phyloP scores from a whole-genome alignment of 2,113 vertebrate species.

The Antechinus flavipes region DNA sequence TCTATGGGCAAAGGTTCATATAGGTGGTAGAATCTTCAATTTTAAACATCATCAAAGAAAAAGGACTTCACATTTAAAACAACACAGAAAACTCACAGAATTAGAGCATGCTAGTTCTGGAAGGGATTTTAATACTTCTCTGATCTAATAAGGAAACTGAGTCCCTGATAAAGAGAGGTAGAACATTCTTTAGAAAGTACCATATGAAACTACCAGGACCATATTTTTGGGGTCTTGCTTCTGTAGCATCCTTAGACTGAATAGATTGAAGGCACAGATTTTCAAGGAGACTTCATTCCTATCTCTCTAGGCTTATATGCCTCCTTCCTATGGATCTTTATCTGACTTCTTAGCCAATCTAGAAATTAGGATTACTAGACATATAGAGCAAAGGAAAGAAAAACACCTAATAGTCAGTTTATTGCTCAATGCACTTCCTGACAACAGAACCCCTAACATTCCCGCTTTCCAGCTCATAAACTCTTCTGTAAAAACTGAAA shows the following conservation, averaged over 20 bases:
- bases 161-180: not conserved
- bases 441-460: constrained; percentile 54
- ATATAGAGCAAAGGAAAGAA: constrained; percentile 27
- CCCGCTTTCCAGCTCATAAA: constrained; percentile 60
- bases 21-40: not conserved
- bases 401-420: constrained; percentile 55
- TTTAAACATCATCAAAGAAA: not conserved
- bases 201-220: not conserved
- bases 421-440: constrained; percentile 62
- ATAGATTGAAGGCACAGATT: constrained; percentile 47
- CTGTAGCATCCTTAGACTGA: not conserved
- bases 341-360: constrained; percentile 24
- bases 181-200: not conserved
- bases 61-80: not conserved
- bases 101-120: not conserved
- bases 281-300: constrained; percentile 40
- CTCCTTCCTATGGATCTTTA: constrained; percentile 11
- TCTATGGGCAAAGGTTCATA: no score
- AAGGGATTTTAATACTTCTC: not conserved
- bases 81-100: not conserved
- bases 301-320: constrained; percentile 35
- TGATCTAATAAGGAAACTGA: not conserved
- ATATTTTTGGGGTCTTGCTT: not conserved
- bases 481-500: constrained; percentile 74
- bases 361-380: constrained; percentile 64